Conservation (phyloP, 1,140 invertebrate genomes). For the Euwallacea fornicatus region DNA sequence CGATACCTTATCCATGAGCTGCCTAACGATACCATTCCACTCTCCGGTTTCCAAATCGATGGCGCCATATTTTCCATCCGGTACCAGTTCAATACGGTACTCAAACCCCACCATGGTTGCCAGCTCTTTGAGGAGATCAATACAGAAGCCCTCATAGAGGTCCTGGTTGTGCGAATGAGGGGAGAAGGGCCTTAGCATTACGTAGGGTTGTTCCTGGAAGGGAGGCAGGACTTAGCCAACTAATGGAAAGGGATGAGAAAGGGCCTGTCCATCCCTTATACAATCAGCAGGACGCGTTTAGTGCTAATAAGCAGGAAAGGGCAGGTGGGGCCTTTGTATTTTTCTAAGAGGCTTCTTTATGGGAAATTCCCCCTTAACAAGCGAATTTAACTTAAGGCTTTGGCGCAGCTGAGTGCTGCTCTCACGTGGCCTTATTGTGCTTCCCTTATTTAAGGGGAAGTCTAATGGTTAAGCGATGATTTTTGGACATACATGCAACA, state of each 20-base stretch:
- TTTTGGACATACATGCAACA: conserved; percentile 64
- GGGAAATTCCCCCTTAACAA: too few relatives aligned
- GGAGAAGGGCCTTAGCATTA: conserved; percentile 80
- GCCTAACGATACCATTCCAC: conserved; percentile 96
- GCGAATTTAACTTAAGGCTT: too few relatives aligned
- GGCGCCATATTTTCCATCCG: conserved; percentile 93
- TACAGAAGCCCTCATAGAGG: conserved; percentile 94
- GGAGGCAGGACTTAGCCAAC: not conserved
- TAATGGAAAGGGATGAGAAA: too few relatives aligned
- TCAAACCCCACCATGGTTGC: conserved; percentile 89
- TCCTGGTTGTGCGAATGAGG: conserved; percentile 84
- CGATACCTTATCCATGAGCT: conserved; percentile 80
- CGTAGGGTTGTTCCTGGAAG: conserved; percentile 87
- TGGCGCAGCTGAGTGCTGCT: too few relatives aligned
- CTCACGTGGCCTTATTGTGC: too few relatives aligned
- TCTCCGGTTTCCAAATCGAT: conserved; percentile 86
- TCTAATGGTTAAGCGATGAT: too few relatives aligned
- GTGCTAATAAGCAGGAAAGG: too few relatives aligned
- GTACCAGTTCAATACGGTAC: conserved; percentile 86
- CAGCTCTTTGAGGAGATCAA: conserved; percentile 88
- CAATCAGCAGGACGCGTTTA: too few relatives aligned
- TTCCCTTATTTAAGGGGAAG: too few relatives aligned
- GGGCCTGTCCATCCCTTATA: too few relatives aligned
- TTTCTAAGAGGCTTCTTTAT: too few relatives aligned
- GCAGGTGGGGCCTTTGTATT: too few relatives aligned